A percentile compares a stretch with the other conserved stretches of the same genome.
phyloP scores from a whole-genome alignment of 2,888 invertebrate genomes.

The Epistrophe grossulariae region DNA sequence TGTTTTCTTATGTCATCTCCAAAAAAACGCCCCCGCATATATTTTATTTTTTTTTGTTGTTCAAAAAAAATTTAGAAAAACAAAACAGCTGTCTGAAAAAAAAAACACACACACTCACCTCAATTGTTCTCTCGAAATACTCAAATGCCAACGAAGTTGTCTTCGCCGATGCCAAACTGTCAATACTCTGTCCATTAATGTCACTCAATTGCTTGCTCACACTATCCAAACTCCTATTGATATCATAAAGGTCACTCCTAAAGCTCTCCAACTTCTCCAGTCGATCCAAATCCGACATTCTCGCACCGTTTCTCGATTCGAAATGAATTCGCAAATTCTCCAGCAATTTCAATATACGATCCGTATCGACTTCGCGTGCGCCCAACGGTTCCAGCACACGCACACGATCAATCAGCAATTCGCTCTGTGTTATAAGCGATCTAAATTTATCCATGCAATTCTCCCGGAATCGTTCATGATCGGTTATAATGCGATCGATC shows the following conservation, averaged over 20 bases:
- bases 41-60: neutral
- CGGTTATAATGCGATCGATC: constrained; percentile 85
- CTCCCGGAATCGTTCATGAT: constrained; percentile 88
- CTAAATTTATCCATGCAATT: constrained; percentile 88
- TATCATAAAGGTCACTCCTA: constrained; percentile 88
- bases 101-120: constrained; percentile 85
- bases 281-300: constrained; percentile 87
- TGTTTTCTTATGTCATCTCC: constrained; percentile 33
- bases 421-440: constrained; percentile 88
- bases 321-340: constrained; percentile 87
- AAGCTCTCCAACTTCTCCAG: constrained; percentile 89
- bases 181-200: constrained; percentile 89
- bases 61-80: constrained; percentile 12
- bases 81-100: constrained; percentile 28
- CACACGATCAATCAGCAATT: constrained; percentile 88
- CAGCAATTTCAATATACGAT: constrained; percentile 87
- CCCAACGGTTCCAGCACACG: constrained; percentile 89
- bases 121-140: constrained; percentile 91
- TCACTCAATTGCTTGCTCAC: constrained; percentile 87
- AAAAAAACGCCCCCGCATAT: constrained; percentile 42
- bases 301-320: constrained; percentile 87
- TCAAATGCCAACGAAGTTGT: constrained; percentile 89
- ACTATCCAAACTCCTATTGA: constrained; percentile 89
- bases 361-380: constrained; percentile 88
- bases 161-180: constrained; percentile 89